Evolutionary conservation across 2,797 vertebrate species (phyloP), one percentile per base, ranked within the genome.

Genomic region (Lindbergichthys nudifrons): DNA sequence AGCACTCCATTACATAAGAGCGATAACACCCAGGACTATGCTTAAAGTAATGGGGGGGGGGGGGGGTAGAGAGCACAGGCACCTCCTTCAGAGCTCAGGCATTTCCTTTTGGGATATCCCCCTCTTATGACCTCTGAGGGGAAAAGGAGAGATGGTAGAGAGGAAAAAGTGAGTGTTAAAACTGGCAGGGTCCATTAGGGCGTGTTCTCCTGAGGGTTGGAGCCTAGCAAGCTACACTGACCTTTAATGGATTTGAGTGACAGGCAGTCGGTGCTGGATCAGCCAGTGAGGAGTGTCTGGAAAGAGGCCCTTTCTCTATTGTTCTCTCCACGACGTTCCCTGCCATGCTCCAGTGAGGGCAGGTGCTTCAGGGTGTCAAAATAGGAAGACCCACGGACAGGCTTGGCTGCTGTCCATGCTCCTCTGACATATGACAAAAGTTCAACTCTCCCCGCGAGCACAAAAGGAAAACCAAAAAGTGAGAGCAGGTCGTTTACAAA

Each of bases 341-440:
- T 79, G 90, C 92, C 91, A 93, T 82, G 92, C 92, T 93, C 86
- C 80, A 84, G 64, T 74, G 88, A 92, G 87, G 87, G 89, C 93
- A 94, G 93, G 93, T 94, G 91, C 93, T 92, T 89, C 23, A 71
- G 87, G 84, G 93, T 93, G 93, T 94, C 93, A 95, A 95, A 94
- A 94, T 90, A 93, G 94, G 93, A 94, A 95, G 87, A 86, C 88
- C 82, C 79, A 87, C 77, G 52, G 87, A 93, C 90, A 92, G 90
- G 90, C 92, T 93, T 91, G 93, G 91, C 91, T 86, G 87, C 86
- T 65, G 90, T 90, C 89, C 90, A 91, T 93, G 90, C 87, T 93
- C 92, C 81, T 88, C 83, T 92, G 92, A 93, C 88, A 94, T 82
- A 86, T 91, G 88, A 95, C 93, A 94, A 95, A 93, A 87, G 84